Evolutionary conservation across 2,113 vertebrate species (phyloP).

Genomic region (Triplophysa tibetana): DNA sequence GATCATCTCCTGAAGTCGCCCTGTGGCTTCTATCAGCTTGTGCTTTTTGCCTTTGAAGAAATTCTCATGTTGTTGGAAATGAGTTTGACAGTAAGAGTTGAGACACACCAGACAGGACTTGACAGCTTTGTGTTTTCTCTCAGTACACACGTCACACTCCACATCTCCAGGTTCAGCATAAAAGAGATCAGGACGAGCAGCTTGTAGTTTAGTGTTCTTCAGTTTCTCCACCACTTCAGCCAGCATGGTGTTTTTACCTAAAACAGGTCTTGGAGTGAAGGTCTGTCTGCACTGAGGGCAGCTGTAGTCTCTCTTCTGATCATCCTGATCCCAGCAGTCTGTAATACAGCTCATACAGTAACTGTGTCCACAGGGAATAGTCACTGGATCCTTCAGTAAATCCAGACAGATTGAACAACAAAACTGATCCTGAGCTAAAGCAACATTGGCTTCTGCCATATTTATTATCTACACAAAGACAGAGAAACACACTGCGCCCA

Average conservation of each 20-base stretch:
- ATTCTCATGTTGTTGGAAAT: constrained; percentile 73
- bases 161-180: constrained; percentile 54
- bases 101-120: constrained; percentile 1
- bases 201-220: not conserved
- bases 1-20: constrained; percentile 8
- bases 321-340: not conserved
- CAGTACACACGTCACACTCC: constrained; percentile 80
- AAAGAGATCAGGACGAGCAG: not conserved
- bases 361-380: not conserved
- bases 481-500: too few relatives aligned
- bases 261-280: not conserved
- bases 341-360: constrained; percentile 4
- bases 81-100: not conserved
- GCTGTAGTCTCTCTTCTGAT: not conserved
- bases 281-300: not conserved
- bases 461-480: too few relatives aligned
- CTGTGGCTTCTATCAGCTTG: constrained; percentile 69
- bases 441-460: too few relatives aligned
- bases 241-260: not conserved
- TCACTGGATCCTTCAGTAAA: not conserved
- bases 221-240: constrained; percentile 2
- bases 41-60: constrained; percentile 77
- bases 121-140: constrained; percentile 76
- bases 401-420: constrained; percentile 16
- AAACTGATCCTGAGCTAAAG: constrained; percentile 24